Base-by-base conservation (phyloP, 2,797 vertebrate species). In the Cynopterus sphinx region DNA sequence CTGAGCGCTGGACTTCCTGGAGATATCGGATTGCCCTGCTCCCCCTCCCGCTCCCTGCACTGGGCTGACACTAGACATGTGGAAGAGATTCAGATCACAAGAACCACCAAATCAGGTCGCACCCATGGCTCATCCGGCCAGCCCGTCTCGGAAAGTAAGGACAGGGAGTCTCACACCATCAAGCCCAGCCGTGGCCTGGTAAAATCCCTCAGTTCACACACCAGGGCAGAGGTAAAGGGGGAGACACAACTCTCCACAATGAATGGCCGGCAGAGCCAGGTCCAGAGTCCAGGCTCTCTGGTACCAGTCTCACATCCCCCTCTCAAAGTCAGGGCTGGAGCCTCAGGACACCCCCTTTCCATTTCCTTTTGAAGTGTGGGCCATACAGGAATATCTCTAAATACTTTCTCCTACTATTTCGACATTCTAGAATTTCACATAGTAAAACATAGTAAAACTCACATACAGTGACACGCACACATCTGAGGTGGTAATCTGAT, bases 41-140 rank as follows among this genome's bases (percentile, higher is more conserved):
- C 36, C 24, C 43, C 59, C 73, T 49, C 83, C 82, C 3, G 19
- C 85, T 84, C 90, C 93, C 82, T 84, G 95, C 68, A 17, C 87
- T 61, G 36, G 33, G 61, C 86, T 85, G 82, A 94, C 98, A 97
- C 95, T 96, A 97, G 94, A 96, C 98, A 98, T 98, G 88, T 97
- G 98, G 98, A 98, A 98, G 96, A 98, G 96, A 98, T 98, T 98
- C 98, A 19, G 55, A 84, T 91, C 93, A 68, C 31, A 94, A 51
- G 96, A 83, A 81, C 43, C 33, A 17, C 91, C 61, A 82, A 90
- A 39, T n/a, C 71, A 33, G 94, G 87, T 82, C 92, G 90, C 71
- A 43, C 95, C 96, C 91, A 36, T 31, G n/a, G 83, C 46, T 87
- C 87, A 43, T 84, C 55, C 8, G 15, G 53, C 79, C 79, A 36